These are phyloP conservation scores for Hemichromis elongatus DNA, from an alignment of 2,113 vertebrate species.

Conservation along the genomic window DNA sequence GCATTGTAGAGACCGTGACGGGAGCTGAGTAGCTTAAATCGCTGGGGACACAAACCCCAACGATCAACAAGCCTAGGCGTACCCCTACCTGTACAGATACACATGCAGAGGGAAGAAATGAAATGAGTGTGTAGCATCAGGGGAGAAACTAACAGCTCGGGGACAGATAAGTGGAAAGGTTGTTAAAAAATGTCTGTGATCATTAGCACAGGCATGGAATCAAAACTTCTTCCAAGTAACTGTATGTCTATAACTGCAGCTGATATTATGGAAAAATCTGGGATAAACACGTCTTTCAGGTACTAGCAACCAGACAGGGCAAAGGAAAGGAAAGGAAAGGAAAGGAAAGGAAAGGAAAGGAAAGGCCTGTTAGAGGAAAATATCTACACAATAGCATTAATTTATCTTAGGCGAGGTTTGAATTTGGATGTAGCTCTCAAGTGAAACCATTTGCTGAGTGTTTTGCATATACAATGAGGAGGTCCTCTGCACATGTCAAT, in stretches of 20 bases:
- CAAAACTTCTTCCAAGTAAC: background rate
- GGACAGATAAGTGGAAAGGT: background rate
- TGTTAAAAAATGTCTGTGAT: slow-evolving; percentile 14
- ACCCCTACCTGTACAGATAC: background rate
- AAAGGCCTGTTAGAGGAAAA: background rate
- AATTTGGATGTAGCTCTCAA: slow-evolving; percentile 27
- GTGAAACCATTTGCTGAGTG: slow-evolving; percentile 42
- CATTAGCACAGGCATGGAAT: background rate
- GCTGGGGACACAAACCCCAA: background rate
- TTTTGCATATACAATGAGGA: slow-evolving; percentile 62
- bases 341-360: background rate
- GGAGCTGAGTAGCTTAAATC: slow-evolving; percentile 39
- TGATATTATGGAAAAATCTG: background rate
- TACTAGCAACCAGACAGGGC: background rate
- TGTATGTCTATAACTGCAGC: background rate
- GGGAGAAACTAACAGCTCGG: background rate
- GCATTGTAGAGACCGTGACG: slow-evolving; percentile 15
- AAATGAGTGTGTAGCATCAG: background rate
- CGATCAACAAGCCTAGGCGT: background rate
- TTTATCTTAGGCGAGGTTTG: slow-evolving; percentile 21
- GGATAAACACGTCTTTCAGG: background rate
- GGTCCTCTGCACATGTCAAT: slow-evolving; percentile 49
- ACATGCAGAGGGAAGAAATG: background rate
- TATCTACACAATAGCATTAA: background rate
- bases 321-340: background rate